Conservation (phyloP, 2,888 invertebrate species). For the Creontiades dilutus region DNA sequence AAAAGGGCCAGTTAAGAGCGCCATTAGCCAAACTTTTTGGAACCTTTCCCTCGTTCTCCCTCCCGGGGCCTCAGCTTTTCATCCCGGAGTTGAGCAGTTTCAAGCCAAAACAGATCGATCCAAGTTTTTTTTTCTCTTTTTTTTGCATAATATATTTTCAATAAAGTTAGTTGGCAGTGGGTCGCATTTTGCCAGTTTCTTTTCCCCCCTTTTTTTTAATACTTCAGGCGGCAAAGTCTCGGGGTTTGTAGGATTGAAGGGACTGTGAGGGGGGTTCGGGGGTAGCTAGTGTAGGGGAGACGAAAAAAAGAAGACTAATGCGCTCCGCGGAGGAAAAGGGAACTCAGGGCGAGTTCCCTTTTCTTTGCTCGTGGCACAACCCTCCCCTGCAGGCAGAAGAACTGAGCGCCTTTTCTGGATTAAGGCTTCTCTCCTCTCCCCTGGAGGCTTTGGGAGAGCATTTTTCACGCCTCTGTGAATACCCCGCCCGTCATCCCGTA, state of each 20-base stretch:
- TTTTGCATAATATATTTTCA: slow-evolving; percentile 72
- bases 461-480: slow-evolving; percentile 70
- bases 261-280: too few relatives aligned
- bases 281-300: not conserved
- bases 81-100: not conserved
- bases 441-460: slow-evolving; percentile 62
- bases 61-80: not conserved
- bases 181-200: slow-evolving; percentile 42
- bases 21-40: slow-evolving; percentile 68
- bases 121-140: not conserved
- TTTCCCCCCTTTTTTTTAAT: not conserved
- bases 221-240: not conserved
- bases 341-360: slow-evolving; percentile 28
- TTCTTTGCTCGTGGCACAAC: slow-evolving; percentile 14
- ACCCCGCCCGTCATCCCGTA: not conserved
- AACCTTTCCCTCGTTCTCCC: slow-evolving; percentile 36
- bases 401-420: slow-evolving; percentile 64
- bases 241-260: too few relatives aligned
- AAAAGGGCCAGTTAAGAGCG: slow-evolving; percentile 56
- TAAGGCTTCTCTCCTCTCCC: slow-evolving; percentile 55
- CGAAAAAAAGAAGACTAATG: slow-evolving; percentile 70
- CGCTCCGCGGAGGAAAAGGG: slow-evolving; percentile 43
- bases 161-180: slow-evolving; percentile 71
- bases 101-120: slow-evolving; percentile 68
- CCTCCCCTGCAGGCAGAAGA: slow-evolving; percentile 40